Percentiles rank a stretch among this genome's conserved stretches.
phyloP scores from a whole-genome alignment of 2,888 invertebrate species.

The Oscheius myriophilus region DNA sequence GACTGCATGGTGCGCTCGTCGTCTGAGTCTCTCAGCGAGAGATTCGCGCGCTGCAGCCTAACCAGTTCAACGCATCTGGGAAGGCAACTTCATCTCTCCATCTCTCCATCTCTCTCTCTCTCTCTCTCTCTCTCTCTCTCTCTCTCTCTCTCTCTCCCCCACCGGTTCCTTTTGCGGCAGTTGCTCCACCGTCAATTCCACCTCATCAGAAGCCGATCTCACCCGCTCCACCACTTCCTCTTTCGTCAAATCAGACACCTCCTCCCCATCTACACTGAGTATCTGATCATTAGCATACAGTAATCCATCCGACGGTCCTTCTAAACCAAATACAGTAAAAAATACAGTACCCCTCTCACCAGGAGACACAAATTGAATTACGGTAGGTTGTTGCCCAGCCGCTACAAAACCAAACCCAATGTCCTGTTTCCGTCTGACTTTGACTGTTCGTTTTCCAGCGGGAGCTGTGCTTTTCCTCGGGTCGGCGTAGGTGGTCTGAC shows the following conservation, averaged over 20 bases:
- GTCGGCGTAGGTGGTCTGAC: slow-evolving; percentile 90
- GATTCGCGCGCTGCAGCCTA: too few species aligned
- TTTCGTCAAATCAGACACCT: slow-evolving; percentile 83
- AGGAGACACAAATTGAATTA: slow-evolving; percentile 80
- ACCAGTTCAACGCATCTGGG: too few species aligned
- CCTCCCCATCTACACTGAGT: slow-evolving; percentile 87
- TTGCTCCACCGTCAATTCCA: slow-evolving; percentile 57
- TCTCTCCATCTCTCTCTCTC: not conserved
- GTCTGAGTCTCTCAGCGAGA: too few species aligned
- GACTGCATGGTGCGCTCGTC: too few species aligned
- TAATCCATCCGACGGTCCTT: slow-evolving; percentile 90
- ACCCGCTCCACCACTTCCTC: slow-evolving; percentile 57
- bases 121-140: too few species aligned
- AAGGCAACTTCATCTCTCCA: not conserved
- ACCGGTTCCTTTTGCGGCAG: slow-evolving; percentile 36
- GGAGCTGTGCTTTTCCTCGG: slow-evolving; percentile 75
- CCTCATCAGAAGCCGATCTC: slow-evolving; percentile 40
- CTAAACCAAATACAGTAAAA: slow-evolving; percentile 71
- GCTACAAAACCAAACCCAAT: slow-evolving; percentile 95
- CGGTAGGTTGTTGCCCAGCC: slow-evolving; percentile 89
- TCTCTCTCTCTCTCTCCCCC: not conserved
- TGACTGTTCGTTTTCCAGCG: slow-evolving; percentile 42
- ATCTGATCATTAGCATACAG: slow-evolving; percentile 90
- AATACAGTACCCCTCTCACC: slow-evolving; percentile 59
- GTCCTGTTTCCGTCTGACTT: slow-evolving; percentile 73